Evolutionary conservation across 1,140 invertebrate species (phyloP).

Genomic region (Medauroidea extradentata): DNA sequence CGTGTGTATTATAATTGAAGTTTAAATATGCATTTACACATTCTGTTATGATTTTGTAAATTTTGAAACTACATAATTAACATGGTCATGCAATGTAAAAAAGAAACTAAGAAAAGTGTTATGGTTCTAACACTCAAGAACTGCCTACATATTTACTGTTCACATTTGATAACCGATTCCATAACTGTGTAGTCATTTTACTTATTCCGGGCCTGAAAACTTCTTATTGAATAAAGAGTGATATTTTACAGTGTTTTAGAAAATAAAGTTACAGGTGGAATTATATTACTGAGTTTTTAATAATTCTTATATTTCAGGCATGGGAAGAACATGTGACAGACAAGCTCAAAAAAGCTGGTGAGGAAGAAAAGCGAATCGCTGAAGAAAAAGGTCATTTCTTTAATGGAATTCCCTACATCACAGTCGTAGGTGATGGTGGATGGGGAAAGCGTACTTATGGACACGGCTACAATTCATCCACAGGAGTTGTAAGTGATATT

Average conservation of each 20-base stretch:
- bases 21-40: too few relatives aligned
- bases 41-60: too few relatives aligned
- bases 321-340: neutral
- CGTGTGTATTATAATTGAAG: too few relatives aligned
- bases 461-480: conserved; percentile 1
- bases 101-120: too few relatives aligned
- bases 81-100: too few relatives aligned
- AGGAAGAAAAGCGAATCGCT: neutral
- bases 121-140: too few relatives aligned
- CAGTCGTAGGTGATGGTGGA: conserved; percentile 21
- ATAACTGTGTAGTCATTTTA: neutral
- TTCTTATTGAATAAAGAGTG: too few relatives aligned
- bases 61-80: too few relatives aligned
- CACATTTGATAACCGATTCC: neutral
- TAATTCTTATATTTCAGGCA: neutral
- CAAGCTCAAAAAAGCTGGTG: neutral
- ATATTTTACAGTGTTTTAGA: too few relatives aligned
- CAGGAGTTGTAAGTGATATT: conserved; percentile 11
- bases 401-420: conserved; percentile 22
- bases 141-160: neutral
- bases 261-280: neutral
- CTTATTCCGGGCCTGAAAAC: neutral
- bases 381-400: conserved; percentile 15
- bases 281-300: too few relatives aligned
- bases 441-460: conserved; percentile 21